Evolutionary conservation across 2,888 invertebrate species (phyloP).

Genomic region (Cybosia mesomella): DNA sequence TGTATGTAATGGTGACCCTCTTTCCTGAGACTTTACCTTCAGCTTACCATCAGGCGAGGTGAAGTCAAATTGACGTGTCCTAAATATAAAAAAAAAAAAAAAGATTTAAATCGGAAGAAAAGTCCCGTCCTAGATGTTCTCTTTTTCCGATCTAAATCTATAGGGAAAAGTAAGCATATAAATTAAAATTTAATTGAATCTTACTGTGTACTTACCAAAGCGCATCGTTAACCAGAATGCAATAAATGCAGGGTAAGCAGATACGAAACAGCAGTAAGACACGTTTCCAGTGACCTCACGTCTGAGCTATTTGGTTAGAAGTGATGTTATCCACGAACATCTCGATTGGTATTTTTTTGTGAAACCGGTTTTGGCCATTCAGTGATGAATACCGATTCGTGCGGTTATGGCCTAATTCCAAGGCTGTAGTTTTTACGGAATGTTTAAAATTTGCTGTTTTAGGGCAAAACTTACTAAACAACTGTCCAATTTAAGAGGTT

Average conservation of each 20-base stretch:
- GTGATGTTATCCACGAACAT: slow-evolving; percentile 9
- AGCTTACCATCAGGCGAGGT: too few species aligned
- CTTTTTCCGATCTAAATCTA: too few species aligned
- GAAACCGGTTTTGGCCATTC: slow-evolving; percentile 11
- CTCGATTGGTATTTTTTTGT: slow-evolving; percentile 2
- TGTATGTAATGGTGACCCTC: too few species aligned
- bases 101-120: too few species aligned
- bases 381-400: slow-evolving; percentile 14
- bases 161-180: too few species aligned
- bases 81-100: too few species aligned
- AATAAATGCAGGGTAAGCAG: slow-evolving; percentile 16
- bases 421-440: background rate
- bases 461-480: background rate
- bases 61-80: too few species aligned
- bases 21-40: too few species aligned
- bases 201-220: too few species aligned
- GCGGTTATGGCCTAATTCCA: background rate
- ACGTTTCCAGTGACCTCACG: slow-evolving; percentile 20
- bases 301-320: slow-evolving; percentile 11
- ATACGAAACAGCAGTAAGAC: slow-evolving; percentile 8
- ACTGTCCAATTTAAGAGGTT: background rate
- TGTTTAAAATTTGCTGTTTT: background rate
- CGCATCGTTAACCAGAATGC: background rate
- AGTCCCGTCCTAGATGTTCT: too few species aligned
- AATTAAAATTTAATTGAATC: too few species aligned